Conservation (phyloP, 1,140 invertebrate genomes). For the Drosophila kohkoa region DNA sequence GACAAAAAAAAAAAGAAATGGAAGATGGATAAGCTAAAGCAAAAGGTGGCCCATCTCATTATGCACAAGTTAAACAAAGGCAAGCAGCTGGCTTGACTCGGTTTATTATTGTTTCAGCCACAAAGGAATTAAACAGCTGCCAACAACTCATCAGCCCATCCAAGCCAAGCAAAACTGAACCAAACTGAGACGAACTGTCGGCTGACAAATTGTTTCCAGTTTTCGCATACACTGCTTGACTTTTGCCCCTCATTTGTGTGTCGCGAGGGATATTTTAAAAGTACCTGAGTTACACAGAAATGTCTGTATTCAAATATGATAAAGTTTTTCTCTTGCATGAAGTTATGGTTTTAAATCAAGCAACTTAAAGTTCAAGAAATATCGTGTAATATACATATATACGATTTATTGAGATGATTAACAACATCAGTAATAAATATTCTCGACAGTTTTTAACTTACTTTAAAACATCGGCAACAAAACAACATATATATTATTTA, state of each 20-base stretch:
- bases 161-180: neutral
- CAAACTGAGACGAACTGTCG: neutral
- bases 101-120: conserved; percentile 72
- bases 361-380: too few relatives aligned
- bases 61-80: conserved; percentile 70
- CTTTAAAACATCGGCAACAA: too few relatives aligned
- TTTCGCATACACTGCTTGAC: neutral
- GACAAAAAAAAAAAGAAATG: neutral
- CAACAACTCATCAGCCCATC: conserved; percentile 53
- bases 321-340: too few relatives aligned
- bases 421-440: too few relatives aligned
- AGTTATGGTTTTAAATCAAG: too few relatives aligned
- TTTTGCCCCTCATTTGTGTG: neutral
- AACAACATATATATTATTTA: too few relatives aligned
- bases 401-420: too few relatives aligned
- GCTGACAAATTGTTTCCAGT: conserved; percentile 14
- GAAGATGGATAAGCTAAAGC: conserved; percentile 12
- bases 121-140: conserved; percentile 75
- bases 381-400: too few relatives aligned
- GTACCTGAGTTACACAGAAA: neutral
- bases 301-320: too few relatives aligned
- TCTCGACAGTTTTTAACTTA: too few relatives aligned
- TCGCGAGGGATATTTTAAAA: neutral
- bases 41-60: conserved; percentile 56
- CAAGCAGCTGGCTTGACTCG: conserved; percentile 44